Conservation (phyloP, 2,888 invertebrate species). For the Dione vanillae region DNA sequence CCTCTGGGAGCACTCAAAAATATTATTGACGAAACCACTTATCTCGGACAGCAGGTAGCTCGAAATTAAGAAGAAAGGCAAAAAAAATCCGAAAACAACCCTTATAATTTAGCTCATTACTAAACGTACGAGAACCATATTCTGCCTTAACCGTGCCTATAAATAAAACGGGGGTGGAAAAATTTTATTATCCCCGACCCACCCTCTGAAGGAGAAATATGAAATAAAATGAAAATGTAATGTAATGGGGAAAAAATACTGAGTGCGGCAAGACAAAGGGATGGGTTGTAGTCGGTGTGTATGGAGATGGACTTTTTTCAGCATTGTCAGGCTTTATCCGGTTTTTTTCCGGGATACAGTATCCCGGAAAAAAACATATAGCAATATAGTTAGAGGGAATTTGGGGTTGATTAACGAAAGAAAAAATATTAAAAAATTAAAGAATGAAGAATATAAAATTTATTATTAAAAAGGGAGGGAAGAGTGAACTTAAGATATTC, state of each 20-base stretch:
- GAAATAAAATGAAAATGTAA: constrained; percentile 85
- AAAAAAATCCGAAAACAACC: constrained; percentile 70
- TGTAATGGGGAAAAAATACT: constrained; percentile 84
- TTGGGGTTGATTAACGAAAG: too few relatives aligned
- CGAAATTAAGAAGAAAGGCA: constrained; percentile 48
- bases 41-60: constrained; percentile 67
- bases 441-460: too few relatives aligned
- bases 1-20: constrained; percentile 39
- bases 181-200: constrained; percentile 79
- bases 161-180: constrained; percentile 80
- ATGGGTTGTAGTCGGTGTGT: constrained; percentile 54
- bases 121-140: constrained; percentile 81
- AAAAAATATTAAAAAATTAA: too few relatives aligned
- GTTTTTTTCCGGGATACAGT: too few relatives aligned
- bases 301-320: constrained; percentile 57
- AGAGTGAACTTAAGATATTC: too few relatives aligned
- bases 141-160: constrained; percentile 76
- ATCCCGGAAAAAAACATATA: too few relatives aligned
- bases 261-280: constrained; percentile 81
- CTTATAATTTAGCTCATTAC: constrained; percentile 83
- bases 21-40: constrained; percentile 59
- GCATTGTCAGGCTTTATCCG: too few relatives aligned
- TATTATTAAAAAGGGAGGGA: too few relatives aligned
- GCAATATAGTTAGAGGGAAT: too few relatives aligned
- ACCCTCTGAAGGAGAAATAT: constrained; percentile 79